Conservation (phyloP, 2,888 invertebrate genomes). For the Pyrochroa serraticornis region DNA sequence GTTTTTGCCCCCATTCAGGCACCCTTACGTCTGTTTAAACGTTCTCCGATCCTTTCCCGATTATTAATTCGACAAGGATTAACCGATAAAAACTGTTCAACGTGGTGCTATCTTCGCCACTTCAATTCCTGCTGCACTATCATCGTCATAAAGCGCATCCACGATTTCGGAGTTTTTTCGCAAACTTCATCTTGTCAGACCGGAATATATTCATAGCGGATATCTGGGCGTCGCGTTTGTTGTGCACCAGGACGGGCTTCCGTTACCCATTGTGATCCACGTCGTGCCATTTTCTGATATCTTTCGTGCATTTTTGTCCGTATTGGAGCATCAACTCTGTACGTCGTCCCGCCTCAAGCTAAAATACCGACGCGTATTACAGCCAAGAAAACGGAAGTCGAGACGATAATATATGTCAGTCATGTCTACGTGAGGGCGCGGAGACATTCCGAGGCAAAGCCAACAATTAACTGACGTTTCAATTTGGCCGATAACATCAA, state of each 20-base stretch:
- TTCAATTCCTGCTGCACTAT: too few species aligned
- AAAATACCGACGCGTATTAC: conserved; percentile 3
- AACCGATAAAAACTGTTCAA: too few species aligned
- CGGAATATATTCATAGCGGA: conserved; percentile 35
- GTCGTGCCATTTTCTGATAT: conserved; percentile 37
- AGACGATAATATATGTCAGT: not conserved
- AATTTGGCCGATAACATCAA: too few species aligned
- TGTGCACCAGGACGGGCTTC: conserved; percentile 34
- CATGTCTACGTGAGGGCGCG: not conserved
- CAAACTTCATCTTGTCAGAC: not conserved
- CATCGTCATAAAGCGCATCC: too few species aligned
- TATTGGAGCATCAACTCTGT: conserved; percentile 17
- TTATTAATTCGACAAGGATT: too few species aligned
- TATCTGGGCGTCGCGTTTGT: conserved; percentile 35
- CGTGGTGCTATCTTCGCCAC: too few species aligned
- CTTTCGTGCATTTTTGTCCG: conserved; percentile 36
- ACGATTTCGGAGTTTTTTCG: too few species aligned
- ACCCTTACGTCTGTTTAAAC: conserved; percentile 5
- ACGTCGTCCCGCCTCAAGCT: too few species aligned
- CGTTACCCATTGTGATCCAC: conserved; percentile 37
- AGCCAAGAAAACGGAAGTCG: conserved; percentile 3
- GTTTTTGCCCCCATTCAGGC: conserved; percentile 19
- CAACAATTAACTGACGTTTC: too few species aligned
- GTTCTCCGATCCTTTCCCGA: too few species aligned
- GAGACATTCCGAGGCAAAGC: not conserved